Evolutionary conservation across 2,888 invertebrate species (phyloP), one percentile per base, ranked within the genome.

Genomic region (Chrysopilus asiliformis): DNA sequence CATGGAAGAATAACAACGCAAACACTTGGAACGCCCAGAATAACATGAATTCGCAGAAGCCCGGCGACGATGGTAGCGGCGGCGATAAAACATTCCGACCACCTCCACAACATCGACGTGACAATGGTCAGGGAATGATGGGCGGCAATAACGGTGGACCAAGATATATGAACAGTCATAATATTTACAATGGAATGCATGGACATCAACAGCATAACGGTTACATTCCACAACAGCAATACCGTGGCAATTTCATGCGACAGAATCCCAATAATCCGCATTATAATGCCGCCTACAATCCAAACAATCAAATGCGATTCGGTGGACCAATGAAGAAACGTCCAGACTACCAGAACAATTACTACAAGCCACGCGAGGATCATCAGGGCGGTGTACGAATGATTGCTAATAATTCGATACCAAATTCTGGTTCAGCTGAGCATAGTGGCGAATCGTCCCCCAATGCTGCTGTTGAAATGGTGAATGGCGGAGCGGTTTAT

Each of bases 391-490:
- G 12, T 8, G 12, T 6, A 25, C 20, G 25, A 14, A 10, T 17
- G 9, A n/a, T 26, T 13, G 12, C 9, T 17, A 10, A 2, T n/a
- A 22, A 17, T 10, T 3, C 18, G 26, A 3, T 19, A 4, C 12
- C 35, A 27, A 32, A 22, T 12, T 18, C 12, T n/a, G 16, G n/a
- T 7, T 12, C n/a, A 1, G 18, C 3, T n/a, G 10, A 13, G 4
- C 2, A 13, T 4, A 24, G 17, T 17, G 31, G 17, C 17, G 24
- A 26, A 14, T 9, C n/a, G 8, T 27, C 25, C 15, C 32, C 18
- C 2, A 15, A 15, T 2, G 26, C 6, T n/a, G 10, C n/a, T 55
- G 55, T 52, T 57, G 53, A 58, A 57, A 43, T 50, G 51, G 18
- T 50, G 54, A 12, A 53, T 31, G 34, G 30, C 36, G 32, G 22